Conservation (phyloP, 2,888 invertebrate genomes). For the Esperia sulphurella region DNA sequence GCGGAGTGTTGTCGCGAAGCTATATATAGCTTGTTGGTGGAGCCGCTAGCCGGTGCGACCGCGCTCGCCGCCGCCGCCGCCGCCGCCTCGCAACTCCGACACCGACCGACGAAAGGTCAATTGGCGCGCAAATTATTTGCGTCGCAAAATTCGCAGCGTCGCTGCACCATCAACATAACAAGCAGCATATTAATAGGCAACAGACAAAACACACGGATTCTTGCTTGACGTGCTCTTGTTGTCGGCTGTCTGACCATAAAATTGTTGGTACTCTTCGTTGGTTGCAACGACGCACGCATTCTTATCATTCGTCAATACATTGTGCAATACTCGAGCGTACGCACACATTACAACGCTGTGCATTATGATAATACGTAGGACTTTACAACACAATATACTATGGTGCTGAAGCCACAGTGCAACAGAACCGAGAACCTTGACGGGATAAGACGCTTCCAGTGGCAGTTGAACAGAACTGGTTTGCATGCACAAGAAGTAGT, state of each 20-base stretch:
- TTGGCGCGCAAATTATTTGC: conserved; percentile 79
- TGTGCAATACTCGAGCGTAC: neutral
- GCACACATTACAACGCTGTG: no score
- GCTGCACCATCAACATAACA: conserved; percentile 44
- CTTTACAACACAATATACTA: neutral
- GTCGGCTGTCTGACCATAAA: no score
- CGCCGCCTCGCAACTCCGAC: conserved; percentile 57
- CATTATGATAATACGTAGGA: neutral
- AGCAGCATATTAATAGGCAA: conserved; percentile 24
- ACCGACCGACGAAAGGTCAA: conserved; percentile 76
- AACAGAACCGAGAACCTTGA: conserved; percentile 3
- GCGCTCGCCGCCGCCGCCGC: conserved; percentile 60
- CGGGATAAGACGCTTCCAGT: conserved; percentile 28
- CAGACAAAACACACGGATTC: conserved; percentile 18
- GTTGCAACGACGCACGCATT: conserved; percentile 31
- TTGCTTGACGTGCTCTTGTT: neutral
- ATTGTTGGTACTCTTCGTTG: neutral
- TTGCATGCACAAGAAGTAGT: conserved; percentile 63
- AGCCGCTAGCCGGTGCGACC: conserved; percentile 73
- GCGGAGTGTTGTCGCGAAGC: conserved; percentile 62
- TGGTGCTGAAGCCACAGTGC: conserved; percentile 1
- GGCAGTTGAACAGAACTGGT: conserved; percentile 55
- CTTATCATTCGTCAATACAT: conserved; percentile 36
- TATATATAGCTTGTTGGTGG: conserved; percentile 75
- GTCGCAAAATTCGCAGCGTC: conserved; percentile 69